Conservation (phyloP, 2,888 invertebrate species). For the Galeopsomyia nigrocyanea region DNA sequence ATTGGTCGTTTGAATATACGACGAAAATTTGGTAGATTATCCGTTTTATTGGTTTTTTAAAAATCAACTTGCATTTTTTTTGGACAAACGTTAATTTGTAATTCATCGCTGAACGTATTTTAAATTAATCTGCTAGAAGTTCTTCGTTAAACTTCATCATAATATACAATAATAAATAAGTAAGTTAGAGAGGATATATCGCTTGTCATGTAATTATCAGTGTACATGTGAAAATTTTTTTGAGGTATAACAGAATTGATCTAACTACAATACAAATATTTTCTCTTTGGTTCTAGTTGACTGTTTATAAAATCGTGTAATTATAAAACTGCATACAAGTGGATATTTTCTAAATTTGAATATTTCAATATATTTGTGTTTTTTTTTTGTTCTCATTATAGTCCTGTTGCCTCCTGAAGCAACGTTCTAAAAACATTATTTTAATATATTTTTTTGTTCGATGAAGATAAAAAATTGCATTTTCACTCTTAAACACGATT, state of each 20-base stretch:
- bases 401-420: slow-evolving; percentile 11
- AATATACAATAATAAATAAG: too few relatives aligned
- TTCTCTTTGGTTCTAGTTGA: slow-evolving; percentile 17
- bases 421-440: slow-evolving; percentile 26
- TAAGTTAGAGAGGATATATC: too few relatives aligned
- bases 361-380: slow-evolving; percentile 4
- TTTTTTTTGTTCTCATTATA: slow-evolving; percentile 17
- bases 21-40: too few relatives aligned
- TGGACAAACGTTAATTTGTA: too few relatives aligned
- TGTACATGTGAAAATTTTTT: background rate
- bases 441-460: background rate
- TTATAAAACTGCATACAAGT: slow-evolving; percentile 40
- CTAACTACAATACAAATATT: slow-evolving; percentile 18
- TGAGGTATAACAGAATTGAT: slow-evolving; percentile 5
- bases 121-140: too few relatives aligned
- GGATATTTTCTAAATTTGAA: slow-evolving; percentile 28
- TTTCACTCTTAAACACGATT: slow-evolving; percentile 7
- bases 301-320: slow-evolving; percentile 39
- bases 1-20: too few relatives aligned
- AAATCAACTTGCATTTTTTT: too few relatives aligned
- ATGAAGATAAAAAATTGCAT: slow-evolving; percentile 23
- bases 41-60: too few relatives aligned
- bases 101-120: too few relatives aligned
- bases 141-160: too few relatives aligned
- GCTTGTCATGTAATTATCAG: too few relatives aligned